These are phyloP conservation scores for Ichneumoninae sp. DNA, from an alignment of 2,888 invertebrate species.

Conservation along the genomic window DNA sequence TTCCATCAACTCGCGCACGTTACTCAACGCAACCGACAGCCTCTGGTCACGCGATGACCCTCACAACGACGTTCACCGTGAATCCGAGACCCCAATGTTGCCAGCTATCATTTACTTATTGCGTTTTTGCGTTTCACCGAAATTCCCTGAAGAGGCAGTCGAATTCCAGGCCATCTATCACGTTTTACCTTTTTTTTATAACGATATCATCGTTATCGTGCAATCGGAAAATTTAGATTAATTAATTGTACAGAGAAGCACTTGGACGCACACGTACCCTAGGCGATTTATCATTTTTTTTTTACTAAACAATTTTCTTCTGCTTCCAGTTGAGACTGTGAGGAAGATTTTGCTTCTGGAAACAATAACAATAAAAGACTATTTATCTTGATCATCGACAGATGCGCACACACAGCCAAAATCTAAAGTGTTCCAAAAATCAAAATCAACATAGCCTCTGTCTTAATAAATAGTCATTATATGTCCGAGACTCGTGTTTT, in stretches of 20 bases:
- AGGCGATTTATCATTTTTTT: slow-evolving; percentile 11
- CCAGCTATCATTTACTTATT: not conserved
- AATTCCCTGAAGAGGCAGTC: not conserved
- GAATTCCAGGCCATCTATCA: not conserved
- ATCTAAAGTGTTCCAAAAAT: slow-evolving; percentile 66
- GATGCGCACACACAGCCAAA: slow-evolving; percentile 50
- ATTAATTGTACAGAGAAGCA: not conserved
- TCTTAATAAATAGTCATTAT: slow-evolving; percentile 35
- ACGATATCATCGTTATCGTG: not conserved
- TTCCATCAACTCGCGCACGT: slow-evolving; percentile 41
- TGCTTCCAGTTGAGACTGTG: slow-evolving; percentile 50
- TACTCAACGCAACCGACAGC: slow-evolving; percentile 7
- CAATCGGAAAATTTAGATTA: not conserved
- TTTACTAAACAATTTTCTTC: not conserved
- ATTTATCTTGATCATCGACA: slow-evolving; percentile 47
- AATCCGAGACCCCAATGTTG: slow-evolving; percentile 31
- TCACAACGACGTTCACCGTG: slow-evolving; percentile 34
- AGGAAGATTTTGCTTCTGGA: slow-evolving; percentile 8
- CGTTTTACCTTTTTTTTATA: not conserved
- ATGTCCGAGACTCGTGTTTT: slow-evolving; percentile 32
- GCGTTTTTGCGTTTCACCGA: not conserved
- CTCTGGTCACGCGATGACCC: slow-evolving; percentile 59
- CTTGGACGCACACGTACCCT: slow-evolving; percentile 32
- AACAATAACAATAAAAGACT: slow-evolving; percentile 4
- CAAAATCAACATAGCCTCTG: slow-evolving; percentile 65